Evolutionary conservation across 1,140 invertebrate species (phyloP).

Genomic region (Listronotus oregonensis): DNA sequence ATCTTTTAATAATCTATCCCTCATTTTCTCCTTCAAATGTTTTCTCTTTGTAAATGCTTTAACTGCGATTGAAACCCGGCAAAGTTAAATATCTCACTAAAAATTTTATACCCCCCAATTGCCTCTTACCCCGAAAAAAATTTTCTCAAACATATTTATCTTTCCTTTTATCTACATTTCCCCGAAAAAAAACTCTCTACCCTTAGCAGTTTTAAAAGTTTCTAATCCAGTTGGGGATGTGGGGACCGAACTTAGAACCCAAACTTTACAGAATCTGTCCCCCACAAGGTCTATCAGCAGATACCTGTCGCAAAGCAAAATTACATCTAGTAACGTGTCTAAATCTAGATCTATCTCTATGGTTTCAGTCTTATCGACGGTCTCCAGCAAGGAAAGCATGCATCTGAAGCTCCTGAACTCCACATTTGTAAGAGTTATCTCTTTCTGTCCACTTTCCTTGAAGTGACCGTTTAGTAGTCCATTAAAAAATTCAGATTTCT

Average conservation of each 20-base stretch:
- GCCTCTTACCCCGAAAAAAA: slow-evolving; percentile 48
- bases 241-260: too few species aligned
- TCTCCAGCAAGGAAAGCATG: slow-evolving; percentile 60
- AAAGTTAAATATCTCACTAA: slow-evolving; percentile 37
- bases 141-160: slow-evolving; percentile 50
- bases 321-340: slow-evolving; percentile 66
- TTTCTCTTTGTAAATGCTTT: neutral
- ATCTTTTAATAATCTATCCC: slow-evolving; percentile 9
- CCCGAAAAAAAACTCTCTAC: slow-evolving; percentile 61
- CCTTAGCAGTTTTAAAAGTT: slow-evolving; percentile 62
- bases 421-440: slow-evolving; percentile 62
- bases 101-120: slow-evolving; percentile 52
- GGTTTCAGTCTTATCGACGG: slow-evolving; percentile 55
- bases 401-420: slow-evolving; percentile 62
- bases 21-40: slow-evolving; percentile 9
- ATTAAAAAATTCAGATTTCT: slow-evolving; percentile 68
- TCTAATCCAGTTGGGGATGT: slow-evolving; percentile 65
- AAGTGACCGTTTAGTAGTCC: slow-evolving; percentile 70
- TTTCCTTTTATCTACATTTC: slow-evolving; percentile 56
- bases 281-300: slow-evolving; percentile 65
- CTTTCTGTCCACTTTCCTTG: slow-evolving; percentile 65
- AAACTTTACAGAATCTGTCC: slow-evolving; percentile 61
- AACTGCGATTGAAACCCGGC: slow-evolving; percentile 2
- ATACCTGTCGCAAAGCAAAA: slow-evolving; percentile 68
- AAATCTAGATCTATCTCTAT: slow-evolving; percentile 58